These are phyloP conservation scores for Numida meleagris DNA, from an alignment of 2,113 vertebrate species.

Conservation along the genomic window DNA sequence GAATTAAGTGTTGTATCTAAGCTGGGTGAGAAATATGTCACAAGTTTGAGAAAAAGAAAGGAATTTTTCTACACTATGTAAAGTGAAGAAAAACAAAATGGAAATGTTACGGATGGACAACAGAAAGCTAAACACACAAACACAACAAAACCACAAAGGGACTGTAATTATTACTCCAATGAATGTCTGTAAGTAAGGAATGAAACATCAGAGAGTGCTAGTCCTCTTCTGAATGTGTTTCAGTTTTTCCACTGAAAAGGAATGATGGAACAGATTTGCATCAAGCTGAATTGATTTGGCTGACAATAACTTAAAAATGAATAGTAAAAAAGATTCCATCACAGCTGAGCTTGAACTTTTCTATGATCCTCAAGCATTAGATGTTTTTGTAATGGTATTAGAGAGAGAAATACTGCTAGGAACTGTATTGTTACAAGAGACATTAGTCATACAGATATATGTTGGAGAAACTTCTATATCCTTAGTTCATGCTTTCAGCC, in stretches of 20 bases:
- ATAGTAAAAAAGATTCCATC: background rate
- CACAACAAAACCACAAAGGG: background rate
- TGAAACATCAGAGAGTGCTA: background rate
- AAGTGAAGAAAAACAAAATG: background rate
- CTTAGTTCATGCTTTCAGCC: background rate
- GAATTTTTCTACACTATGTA: accelerated
- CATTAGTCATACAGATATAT: background rate
- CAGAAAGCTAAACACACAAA: background rate
- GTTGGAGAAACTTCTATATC: background rate
- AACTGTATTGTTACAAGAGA: background rate
- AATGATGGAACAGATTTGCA: background rate
- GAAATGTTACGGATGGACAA: background rate
- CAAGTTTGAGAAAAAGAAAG: background rate
- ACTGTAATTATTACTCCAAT: background rate
- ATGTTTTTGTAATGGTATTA: background rate
- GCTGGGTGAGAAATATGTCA: background rate
- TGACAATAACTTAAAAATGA: background rate
- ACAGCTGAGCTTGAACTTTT: background rate
- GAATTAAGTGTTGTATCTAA: background rate
- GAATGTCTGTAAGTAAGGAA: background rate
- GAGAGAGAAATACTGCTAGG: background rate
- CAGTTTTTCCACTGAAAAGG: background rate
- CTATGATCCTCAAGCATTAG: background rate
- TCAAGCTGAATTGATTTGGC: background rate
- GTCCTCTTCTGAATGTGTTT: background rate